Evolutionary conservation across 2,797 vertebrate species (phyloP).

Genomic region (Pogoniulus pusillus): DNA sequence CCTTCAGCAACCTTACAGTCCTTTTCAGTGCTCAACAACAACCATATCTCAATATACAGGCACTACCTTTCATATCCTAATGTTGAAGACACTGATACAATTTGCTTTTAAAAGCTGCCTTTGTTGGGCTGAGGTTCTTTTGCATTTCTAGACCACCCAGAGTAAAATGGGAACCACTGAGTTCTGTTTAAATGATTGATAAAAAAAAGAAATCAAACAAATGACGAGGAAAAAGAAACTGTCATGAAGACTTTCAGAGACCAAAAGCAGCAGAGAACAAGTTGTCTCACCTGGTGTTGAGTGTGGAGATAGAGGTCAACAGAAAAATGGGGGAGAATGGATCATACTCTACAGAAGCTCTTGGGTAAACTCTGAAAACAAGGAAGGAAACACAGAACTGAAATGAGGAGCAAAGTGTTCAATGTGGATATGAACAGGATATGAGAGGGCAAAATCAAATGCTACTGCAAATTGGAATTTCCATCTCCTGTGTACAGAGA

Average conservation of each 20-base stretch:
- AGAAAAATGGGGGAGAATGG: not conserved
- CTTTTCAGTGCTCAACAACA: not conserved
- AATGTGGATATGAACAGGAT: no score
- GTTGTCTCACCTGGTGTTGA: not conserved
- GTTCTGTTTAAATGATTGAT: not conserved
- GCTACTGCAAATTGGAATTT: not conserved
- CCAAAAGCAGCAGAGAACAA: not conserved
- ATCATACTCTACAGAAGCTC: not conserved
- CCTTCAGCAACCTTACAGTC: not conserved
- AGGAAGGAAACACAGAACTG: not conserved
- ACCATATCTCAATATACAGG: not conserved
- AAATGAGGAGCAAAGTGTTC: not conserved
- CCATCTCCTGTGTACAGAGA: not conserved
- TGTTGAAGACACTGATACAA: not conserved
- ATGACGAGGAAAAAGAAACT: not conserved
- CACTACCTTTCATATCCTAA: not conserved
- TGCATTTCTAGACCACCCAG: not conserved
- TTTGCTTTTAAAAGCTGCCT: not conserved
- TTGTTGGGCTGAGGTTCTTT: not conserved
- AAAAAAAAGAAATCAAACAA: not conserved
- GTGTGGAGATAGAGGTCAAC: not conserved
- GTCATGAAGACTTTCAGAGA: not conserved
- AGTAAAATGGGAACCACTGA: not conserved
- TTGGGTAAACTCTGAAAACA: not conserved
- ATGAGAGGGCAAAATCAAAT: not conserved